Evolutionary conservation across 2,797 vertebrate species (phyloP).

Genomic region (Gymnoscopelus microlampas): DNA sequence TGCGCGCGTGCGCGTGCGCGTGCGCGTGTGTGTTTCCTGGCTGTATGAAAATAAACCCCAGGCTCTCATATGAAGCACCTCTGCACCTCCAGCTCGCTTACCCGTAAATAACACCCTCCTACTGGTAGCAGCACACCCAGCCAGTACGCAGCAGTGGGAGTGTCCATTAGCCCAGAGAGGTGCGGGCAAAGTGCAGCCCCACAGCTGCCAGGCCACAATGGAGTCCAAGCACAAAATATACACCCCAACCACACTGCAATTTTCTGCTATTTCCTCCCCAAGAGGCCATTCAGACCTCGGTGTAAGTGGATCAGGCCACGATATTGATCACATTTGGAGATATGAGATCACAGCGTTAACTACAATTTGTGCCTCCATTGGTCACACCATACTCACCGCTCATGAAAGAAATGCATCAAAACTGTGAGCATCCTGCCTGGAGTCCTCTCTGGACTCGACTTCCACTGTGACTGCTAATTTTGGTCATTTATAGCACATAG

Average conservation of each 20-base stretch:
- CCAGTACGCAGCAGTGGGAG: conserved; percentile 20
- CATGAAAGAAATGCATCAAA: background rate
- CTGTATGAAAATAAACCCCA: conserved; percentile 32
- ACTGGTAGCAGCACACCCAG: conserved; percentile 18
- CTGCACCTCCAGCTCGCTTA: conserved; percentile 43
- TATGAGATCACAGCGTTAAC: background rate
- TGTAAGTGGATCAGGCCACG: conserved; percentile 13
- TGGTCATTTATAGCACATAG: background rate
- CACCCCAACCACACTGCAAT: conserved; percentile 34
- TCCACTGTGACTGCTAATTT: background rate
- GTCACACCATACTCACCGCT: conserved; percentile 2
- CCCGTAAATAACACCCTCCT: conserved; percentile 35
- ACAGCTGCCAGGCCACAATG: conserved; percentile 33
- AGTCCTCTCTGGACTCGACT: background rate
- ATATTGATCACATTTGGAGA: conserved; percentile 14
- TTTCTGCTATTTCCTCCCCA: conserved; percentile 38
- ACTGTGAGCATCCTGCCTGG: no score
- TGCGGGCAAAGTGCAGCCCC: conserved; percentile 34
- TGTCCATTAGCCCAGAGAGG: conserved; percentile 49
- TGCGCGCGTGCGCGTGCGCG: conserved; percentile 39
- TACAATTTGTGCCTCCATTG: conserved; percentile 6
- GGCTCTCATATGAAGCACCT: conserved; percentile 22
- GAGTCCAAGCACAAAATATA: conserved; percentile 23
- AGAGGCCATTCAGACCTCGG: conserved; percentile 17
- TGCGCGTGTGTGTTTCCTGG: conserved; percentile 30